A percentile compares a stretch with the other conserved stretches of the same genome.
These are phyloP conservation scores for Crenuchus spilurus DNA, from an alignment of 2,797 vertebrate species.

Conservation along the genomic window DNA sequence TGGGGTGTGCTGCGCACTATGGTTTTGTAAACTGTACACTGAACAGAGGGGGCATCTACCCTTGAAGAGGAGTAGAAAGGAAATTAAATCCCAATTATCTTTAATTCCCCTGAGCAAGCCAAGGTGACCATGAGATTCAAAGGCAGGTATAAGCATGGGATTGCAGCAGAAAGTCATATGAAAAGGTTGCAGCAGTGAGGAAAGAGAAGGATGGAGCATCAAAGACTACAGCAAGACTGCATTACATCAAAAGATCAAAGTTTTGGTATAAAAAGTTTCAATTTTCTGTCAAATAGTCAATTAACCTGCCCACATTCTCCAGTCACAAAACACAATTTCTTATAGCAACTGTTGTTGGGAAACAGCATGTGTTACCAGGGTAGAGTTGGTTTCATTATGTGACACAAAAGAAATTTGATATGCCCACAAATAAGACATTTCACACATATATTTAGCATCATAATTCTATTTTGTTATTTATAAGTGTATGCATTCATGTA, in stretches of 20 bases:
- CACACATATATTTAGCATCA: too few relatives aligned
- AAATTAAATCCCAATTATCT: constrained; percentile 39
- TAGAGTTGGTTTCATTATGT: too few relatives aligned
- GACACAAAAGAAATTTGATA: too few relatives aligned
- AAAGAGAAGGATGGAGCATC: background rate
- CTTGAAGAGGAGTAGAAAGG: constrained; percentile 21
- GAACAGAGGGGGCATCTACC: background rate
- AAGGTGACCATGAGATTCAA: constrained; percentile 36
- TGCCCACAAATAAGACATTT: too few relatives aligned
- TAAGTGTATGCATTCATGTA: too few relatives aligned
- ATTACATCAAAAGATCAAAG: background rate
- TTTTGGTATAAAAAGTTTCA: background rate
- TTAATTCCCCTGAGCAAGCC: constrained; percentile 18
- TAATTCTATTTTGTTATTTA: too few relatives aligned
- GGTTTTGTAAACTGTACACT: constrained; percentile 9
- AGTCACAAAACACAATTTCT: too few relatives aligned
- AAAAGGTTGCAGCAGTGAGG: background rate
- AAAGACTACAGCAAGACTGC: background rate
- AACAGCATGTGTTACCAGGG: too few relatives aligned
- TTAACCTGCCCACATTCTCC: background rate
- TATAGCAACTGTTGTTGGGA: too few relatives aligned
- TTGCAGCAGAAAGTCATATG: background rate
- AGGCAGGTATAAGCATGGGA: background rate
- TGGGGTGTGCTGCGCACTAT: too few relatives aligned
- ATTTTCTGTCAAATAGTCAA: background rate